A percentile compares a stretch with the other conserved stretches of the same genome.
These are phyloP conservation scores for Pachycephus smyrnensis DNA, from an alignment of 2,888 invertebrate genomes.

Conservation along the genomic window DNA sequence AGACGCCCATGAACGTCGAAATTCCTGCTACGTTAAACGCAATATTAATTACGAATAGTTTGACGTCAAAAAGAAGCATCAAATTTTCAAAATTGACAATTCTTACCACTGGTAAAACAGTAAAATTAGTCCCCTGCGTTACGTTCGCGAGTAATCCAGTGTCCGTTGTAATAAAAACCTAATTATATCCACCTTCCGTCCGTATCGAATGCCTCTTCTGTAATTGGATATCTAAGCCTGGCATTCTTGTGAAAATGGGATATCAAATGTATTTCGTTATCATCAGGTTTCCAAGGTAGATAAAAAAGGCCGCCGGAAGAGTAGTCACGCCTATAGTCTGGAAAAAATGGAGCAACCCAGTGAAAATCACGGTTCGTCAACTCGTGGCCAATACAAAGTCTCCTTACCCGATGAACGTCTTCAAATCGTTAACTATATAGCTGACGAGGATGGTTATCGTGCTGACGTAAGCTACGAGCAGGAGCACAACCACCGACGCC, in stretches of 20 bases:
- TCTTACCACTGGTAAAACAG: background rate
- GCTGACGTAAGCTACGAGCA: slow-evolving; percentile 31
- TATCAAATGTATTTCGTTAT: background rate
- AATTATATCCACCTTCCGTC: background rate
- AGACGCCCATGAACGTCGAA: background rate
- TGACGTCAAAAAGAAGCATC: background rate
- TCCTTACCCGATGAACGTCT: slow-evolving; percentile 15
- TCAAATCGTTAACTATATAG: slow-evolving; percentile 30
- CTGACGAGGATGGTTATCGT: slow-evolving; percentile 29
- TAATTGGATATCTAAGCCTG: background rate
- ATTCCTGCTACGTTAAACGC: background rate
- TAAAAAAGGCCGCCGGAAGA: background rate
- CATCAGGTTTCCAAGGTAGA: background rate
- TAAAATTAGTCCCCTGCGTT: background rate
- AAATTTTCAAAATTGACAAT: background rate
- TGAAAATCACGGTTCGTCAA: slow-evolving; percentile 1
- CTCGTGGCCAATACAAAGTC: background rate
- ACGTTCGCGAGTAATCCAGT: background rate
- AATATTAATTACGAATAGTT: background rate
- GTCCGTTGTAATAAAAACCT: background rate
- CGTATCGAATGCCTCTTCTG: background rate
- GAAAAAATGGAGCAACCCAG: background rate
- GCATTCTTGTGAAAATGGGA: background rate
- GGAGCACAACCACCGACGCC: background rate
- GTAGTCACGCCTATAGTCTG: background rate